Percentiles rank a stretch among this genome's conserved stretches.
Evolutionary conservation across 2,888 invertebrate genomes (phyloP).

Genomic region (Chloromyia formosa): DNA sequence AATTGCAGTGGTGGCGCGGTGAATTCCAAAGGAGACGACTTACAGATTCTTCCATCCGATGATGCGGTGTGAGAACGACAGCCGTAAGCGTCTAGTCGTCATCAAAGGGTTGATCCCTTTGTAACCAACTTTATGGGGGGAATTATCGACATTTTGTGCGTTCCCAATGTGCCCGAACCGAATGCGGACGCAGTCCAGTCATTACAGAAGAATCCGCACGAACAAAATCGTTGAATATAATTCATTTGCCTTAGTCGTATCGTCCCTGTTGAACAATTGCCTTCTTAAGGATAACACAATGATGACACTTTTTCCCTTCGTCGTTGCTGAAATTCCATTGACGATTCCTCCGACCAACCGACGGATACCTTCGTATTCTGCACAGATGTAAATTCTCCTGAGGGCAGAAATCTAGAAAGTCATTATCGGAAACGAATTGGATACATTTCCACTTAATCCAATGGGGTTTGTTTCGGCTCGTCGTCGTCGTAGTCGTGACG

Average conservation of each 20-base stretch:
- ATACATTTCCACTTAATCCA: conserved; percentile 41
- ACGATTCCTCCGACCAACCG: background rate
- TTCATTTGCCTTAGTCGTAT: background rate
- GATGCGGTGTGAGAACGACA: too few species aligned
- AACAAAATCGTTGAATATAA: background rate
- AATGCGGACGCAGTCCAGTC: too few species aligned
- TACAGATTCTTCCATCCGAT: background rate
- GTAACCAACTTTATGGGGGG: too few species aligned
- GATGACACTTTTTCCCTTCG: conserved; percentile 4
- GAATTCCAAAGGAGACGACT: background rate
- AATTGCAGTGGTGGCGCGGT: background rate
- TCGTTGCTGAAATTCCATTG: too few species aligned
- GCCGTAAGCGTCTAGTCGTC: background rate
- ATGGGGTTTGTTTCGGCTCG: conserved; percentile 18
- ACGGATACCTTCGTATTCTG: background rate
- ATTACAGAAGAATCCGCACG: background rate
- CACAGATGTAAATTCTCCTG: conserved; percentile 23
- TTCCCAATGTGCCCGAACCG: too few species aligned
- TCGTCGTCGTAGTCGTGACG: background rate
- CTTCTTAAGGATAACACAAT: conserved; percentile 22
- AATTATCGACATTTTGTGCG: too few species aligned
- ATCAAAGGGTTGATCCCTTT: too few species aligned
- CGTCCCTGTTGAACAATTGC: background rate
- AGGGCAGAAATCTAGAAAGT: conserved; percentile 37
- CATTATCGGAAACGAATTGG: conserved; percentile 43